Conservation (phyloP, 2,888 invertebrate genomes). For the Nematopogon swammerdamellus region DNA sequence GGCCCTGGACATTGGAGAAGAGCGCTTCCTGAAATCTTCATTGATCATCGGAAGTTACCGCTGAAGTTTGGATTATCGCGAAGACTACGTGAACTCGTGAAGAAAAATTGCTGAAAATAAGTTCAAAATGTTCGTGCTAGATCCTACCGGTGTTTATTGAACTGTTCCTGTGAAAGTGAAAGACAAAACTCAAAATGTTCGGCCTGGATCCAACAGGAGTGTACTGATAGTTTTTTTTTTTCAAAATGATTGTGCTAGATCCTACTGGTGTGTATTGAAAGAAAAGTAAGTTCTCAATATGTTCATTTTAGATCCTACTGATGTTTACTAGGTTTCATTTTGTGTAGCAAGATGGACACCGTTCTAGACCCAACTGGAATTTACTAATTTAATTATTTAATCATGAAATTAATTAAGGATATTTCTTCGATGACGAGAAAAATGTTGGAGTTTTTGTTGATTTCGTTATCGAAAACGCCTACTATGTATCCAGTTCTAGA, state of each 20-base stretch:
- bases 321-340: constrained; percentile 22
- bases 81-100: too few relatives aligned
- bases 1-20: too few relatives aligned
- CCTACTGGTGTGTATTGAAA: constrained; percentile 29
- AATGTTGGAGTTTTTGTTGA: not conserved
- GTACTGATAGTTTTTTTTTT: constrained; percentile 21
- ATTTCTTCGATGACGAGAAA: not conserved
- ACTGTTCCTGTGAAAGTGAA: constrained; percentile 5
- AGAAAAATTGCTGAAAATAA: constrained; percentile 1
- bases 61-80: too few relatives aligned
- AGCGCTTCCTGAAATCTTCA: too few relatives aligned
- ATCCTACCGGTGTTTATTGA: constrained; percentile 12
- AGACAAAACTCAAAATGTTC: constrained; percentile 27
- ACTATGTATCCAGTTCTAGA: constrained; percentile 8
- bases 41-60: too few relatives aligned
- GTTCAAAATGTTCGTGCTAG: constrained; percentile 11
- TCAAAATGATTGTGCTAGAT: constrained; percentile 24
- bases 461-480: constrained; percentile 7
- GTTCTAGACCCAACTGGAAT: constrained; percentile 36
- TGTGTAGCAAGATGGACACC: constrained; percentile 28
- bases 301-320: constrained; percentile 20
- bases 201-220: constrained; percentile 45
- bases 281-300: constrained; percentile 15
- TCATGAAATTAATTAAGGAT: constrained; percentile 3
- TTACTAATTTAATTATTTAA: constrained; percentile 20